Percentiles rank a stretch among this genome's conserved stretches.
Evolutionary conservation across 2,797 vertebrate genomes (phyloP).

Genomic region (Anas acuta): DNA sequence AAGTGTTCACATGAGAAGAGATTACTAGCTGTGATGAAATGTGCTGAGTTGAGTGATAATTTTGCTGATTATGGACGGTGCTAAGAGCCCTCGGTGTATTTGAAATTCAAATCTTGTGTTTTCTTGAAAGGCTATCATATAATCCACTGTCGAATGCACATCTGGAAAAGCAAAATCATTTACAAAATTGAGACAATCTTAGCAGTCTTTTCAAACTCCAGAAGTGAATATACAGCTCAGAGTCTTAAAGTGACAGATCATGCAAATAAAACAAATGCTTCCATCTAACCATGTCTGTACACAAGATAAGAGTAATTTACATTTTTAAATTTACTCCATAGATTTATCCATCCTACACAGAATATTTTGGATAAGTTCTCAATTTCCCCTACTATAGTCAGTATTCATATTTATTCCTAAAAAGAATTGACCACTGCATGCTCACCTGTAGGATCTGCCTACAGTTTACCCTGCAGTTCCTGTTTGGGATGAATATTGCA

Average conservation of each 20-base stretch:
- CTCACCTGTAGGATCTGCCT: background rate
- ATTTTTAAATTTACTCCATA: background rate
- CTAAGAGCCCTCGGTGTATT: conserved; percentile 43
- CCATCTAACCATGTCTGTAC: background rate
- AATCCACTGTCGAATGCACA: background rate
- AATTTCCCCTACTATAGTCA: background rate
- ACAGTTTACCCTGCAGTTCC: background rate
- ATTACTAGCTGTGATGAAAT: conserved; percentile 68
- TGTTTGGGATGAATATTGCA: background rate
- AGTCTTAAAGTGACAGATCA: conserved; percentile 26
- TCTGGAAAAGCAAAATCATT: conserved; percentile 58
- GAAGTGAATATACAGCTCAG: conserved; percentile 25
- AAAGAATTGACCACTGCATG: background rate
- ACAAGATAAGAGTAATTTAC: background rate
- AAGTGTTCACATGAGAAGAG: conserved; percentile 65
- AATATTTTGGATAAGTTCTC: background rate
- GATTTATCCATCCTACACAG: background rate
- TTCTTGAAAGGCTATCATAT: conserved; percentile 55
- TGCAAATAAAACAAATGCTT: conserved; percentile 30
- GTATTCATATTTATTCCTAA: background rate
- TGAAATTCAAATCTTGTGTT: conserved; percentile 72
- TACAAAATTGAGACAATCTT: conserved; percentile 38
- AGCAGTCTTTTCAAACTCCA: conserved; percentile 33
- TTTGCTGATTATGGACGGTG: conserved; percentile 70
- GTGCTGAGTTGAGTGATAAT: conserved; percentile 67